A percentile compares a stretch with the other conserved stretches of the same genome.
phyloP scores from a whole-genome alignment of 1,140 invertebrate species.

The Caenorhabditis brenneri region DNA sequence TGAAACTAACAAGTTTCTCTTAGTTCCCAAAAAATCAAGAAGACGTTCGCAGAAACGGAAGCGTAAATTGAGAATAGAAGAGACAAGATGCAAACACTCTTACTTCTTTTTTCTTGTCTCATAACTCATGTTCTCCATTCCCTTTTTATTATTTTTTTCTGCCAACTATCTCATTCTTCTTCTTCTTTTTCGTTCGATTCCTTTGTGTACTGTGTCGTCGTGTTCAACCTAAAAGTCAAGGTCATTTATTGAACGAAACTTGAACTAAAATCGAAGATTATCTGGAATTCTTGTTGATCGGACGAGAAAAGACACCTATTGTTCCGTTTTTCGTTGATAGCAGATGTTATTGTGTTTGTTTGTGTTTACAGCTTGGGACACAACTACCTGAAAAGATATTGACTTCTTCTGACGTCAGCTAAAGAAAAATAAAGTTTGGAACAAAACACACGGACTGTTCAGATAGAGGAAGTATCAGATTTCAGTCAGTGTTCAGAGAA shows the following conservation, averaged over 20 bases:
- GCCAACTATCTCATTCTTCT: neutral
- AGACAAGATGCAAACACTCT: neutral
- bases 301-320: neutral
- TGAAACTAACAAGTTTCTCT: neutral
- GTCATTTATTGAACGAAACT: neutral
- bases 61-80: neutral
- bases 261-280: slow-evolving; percentile 12
- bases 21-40: neutral
- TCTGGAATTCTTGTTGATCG: neutral
- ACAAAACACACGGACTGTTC: neutral
- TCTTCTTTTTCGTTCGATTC: neutral
- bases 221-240: slow-evolving; percentile 23
- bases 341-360: neutral
- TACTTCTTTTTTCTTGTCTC: neutral
- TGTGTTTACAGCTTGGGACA: neutral
- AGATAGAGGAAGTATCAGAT: neutral
- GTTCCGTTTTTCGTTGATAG: neutral
- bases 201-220: neutral
- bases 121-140: slow-evolving; percentile 12
- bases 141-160: slow-evolving; percentile 9
- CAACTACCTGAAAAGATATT: neutral
- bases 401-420: neutral
- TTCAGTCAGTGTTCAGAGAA: neutral
- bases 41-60: neutral
- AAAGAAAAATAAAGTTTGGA: neutral